Base-by-base conservation (phyloP, 2,113 vertebrate genomes). In the Brienomyrus longianalis region DNA sequence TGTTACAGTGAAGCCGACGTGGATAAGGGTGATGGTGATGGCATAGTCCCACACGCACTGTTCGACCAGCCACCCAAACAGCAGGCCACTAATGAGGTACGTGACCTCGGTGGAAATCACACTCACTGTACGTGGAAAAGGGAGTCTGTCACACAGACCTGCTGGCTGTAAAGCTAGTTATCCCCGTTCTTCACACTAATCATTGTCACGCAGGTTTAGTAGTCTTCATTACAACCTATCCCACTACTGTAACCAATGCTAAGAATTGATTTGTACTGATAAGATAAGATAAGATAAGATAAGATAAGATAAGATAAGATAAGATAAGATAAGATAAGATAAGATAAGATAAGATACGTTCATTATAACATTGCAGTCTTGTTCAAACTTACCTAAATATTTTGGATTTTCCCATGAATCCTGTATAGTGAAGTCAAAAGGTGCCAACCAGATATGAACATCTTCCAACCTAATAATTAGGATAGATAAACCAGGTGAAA, bases 11-110 rank as follows among this genome's bases (percentile, higher is more conserved):
- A 96, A 92, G 0, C 90, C 95, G 19, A 97, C 31, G 23, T 97
- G 96, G 91, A 96, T 92, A 80, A 97, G 90, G 48, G 96, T 97
- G 92, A 97, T 93, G 35, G 96, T 96, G 90, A 96, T 95, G 91
- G 96, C 96, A 9, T 97, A 97, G 90, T 97, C 96, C 96, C 96
- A 97, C 27, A 97, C 95, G 92, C 96, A 96, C 91, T 97, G 96
- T 92, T 97, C 95, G 51, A 97, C 96, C 2, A 97, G 95, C 93
- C 94, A 95, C 35, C 95, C 96, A 54, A 97, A 97, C 50, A 96
- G 90, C 88, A 96, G 92, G 21, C 96, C 96, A 27, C 95, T 94
- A 89, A 96, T 80, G 59, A 95, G 15, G 56, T 95, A 97, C 2
- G 96, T 97, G 89, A 96, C 93, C 92, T 97, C 96, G 89, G 94